Evolutionary conservation across 1,140 invertebrate genomes (phyloP).

Genomic region (Ridgeia piscesae): DNA sequence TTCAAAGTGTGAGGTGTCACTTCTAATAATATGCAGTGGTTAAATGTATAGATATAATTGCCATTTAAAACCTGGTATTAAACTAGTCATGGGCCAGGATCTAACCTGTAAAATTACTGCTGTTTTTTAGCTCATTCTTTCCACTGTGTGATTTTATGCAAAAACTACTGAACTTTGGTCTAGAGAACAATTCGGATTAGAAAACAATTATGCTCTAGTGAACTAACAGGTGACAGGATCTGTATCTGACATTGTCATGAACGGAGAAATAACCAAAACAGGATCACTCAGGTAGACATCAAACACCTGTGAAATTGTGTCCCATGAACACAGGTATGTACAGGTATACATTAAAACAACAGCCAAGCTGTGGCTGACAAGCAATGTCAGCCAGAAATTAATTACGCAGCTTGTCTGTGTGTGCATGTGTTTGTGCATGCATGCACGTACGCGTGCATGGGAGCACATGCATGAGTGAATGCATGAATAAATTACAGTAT

Average conservation of each 20-base stretch:
- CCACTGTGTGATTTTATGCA: not conserved
- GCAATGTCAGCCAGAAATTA: not conserved
- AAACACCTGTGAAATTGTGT: not conserved
- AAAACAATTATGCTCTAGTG: not conserved
- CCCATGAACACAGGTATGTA: not conserved
- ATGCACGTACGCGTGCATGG: not conserved
- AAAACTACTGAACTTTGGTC: not conserved
- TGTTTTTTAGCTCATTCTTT: not conserved
- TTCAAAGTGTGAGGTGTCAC: not conserved
- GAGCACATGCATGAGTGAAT: not conserved
- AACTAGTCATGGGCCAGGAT: not conserved
- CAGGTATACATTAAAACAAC: not conserved
- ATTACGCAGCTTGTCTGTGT: not conserved
- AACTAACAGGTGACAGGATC: not conserved
- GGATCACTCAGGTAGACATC: not conserved
- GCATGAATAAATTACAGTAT: too few relatives aligned
- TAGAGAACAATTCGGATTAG: not conserved
- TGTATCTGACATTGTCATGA: not conserved
- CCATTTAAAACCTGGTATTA: not conserved
- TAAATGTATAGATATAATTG: too few relatives aligned
- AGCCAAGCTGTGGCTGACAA: not conserved
- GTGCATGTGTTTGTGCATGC: constrained; percentile 18
- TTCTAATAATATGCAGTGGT: not conserved
- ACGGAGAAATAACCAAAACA: not conserved
- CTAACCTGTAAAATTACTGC: not conserved